A percentile compares a stretch with the other conserved stretches of the same genome.
These are phyloP conservation scores for Harpegnathos saltator DNA, from an alignment of 1,140 invertebrate genomes.

Conservation along the genomic window DNA sequence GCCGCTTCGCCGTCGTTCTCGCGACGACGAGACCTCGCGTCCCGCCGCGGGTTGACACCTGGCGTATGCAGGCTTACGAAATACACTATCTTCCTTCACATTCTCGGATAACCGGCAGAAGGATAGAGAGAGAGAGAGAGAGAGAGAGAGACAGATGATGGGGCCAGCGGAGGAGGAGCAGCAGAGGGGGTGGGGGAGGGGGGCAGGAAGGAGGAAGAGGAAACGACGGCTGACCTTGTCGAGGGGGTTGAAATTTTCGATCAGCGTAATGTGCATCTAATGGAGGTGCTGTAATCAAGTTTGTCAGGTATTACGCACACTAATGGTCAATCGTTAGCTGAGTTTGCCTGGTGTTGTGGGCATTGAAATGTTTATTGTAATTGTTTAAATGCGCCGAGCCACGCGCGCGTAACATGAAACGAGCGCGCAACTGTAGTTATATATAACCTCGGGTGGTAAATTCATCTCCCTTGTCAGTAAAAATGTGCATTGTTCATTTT, in stretches of 20 bases:
- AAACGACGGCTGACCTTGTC: conserved; percentile 29
- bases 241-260: conserved; percentile 21
- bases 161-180: too few relatives aligned
- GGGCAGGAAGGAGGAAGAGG: background rate
- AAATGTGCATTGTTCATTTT: too few relatives aligned
- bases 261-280: conserved; percentile 1
- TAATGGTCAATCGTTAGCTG: conserved; percentile 36
- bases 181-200: too few relatives aligned
- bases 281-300: conserved; percentile 28
- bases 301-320: conserved; percentile 16
- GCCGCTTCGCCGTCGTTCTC: conserved; percentile 22
- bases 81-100: conserved; percentile 18
- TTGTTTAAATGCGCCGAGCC: background rate
- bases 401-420: background rate
- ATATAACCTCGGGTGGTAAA: background rate
- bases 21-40: conserved; percentile 51
- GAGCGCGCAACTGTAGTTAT: background rate
- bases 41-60: conserved; percentile 37
- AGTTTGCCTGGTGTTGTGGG: conserved; percentile 26
- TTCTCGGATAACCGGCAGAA: conserved; percentile 18
- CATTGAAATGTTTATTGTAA: conserved; percentile 46
- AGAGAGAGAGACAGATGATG: background rate
- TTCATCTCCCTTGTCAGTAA: background rate
- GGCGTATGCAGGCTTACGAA: conserved; percentile 41
- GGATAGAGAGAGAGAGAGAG: background rate